Conservation (phyloP, 2,797 vertebrate genomes). For the Takifugu ocellatus region DNA sequence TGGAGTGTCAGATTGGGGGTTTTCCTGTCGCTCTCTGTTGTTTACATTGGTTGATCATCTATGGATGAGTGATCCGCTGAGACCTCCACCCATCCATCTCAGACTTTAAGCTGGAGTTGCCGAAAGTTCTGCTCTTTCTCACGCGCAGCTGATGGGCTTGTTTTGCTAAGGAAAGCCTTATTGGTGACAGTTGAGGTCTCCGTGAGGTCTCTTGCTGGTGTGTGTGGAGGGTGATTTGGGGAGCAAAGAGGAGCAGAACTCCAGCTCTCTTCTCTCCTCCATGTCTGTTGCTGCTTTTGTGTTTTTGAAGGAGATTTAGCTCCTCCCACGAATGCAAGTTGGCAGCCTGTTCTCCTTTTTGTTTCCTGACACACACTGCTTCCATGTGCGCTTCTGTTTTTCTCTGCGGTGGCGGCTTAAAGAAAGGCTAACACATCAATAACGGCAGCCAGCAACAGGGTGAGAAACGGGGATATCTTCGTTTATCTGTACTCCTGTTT, state of each 20-base stretch:
- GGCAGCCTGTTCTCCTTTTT: slow-evolving; percentile 76
- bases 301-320: slow-evolving; percentile 50
- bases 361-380: slow-evolving; percentile 49
- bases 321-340: slow-evolving; percentile 88
- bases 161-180: slow-evolving; percentile 17
- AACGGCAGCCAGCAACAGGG: slow-evolving; percentile 79
- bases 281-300: slow-evolving; percentile 22
- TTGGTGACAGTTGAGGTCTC: slow-evolving; percentile 22
- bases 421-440: slow-evolving; percentile 75
- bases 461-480: slow-evolving; percentile 75
- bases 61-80: too few species aligned
- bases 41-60: too few species aligned
- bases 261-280: slow-evolving; percentile 31
- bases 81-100: slow-evolving; percentile 10
- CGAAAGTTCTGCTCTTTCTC: slow-evolving; percentile 28
- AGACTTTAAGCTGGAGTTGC: slow-evolving; percentile 10
- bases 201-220: slow-evolving; percentile 2
- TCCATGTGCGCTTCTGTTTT: slow-evolving; percentile 24
- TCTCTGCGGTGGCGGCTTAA: slow-evolving; percentile 40
- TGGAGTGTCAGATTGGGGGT: slow-evolving; percentile 26
- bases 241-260: slow-evolving; percentile 36
- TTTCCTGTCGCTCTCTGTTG: not conserved
- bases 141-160: slow-evolving; percentile 25
- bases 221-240: slow-evolving; percentile 9
- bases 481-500: slow-evolving; percentile 59